phyloP scores from a whole-genome alignment of 2,797 vertebrate species.

The Graptemys geographica region DNA sequence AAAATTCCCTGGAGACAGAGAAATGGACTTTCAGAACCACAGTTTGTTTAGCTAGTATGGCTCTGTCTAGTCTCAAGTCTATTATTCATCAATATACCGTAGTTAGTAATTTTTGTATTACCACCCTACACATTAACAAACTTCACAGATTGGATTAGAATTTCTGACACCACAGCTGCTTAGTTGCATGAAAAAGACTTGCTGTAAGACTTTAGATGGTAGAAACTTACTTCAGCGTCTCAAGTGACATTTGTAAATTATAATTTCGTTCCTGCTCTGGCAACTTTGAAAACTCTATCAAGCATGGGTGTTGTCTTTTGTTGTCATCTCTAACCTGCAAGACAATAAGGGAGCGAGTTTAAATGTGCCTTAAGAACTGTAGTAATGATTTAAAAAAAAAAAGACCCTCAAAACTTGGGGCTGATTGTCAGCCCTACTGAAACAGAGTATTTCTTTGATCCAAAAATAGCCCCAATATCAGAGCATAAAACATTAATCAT shows the following conservation, averaged over 20 bases:
- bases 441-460: neutral
- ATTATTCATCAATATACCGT: neutral
- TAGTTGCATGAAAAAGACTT: neutral
- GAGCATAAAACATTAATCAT: neutral
- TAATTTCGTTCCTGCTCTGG: constrained; percentile 96
- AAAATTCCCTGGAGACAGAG: neutral
- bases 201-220: neutral
- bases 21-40: neutral
- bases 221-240: constrained; percentile 92
- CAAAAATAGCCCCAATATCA: neutral
- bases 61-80: neutral
- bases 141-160: neutral
- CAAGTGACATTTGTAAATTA: constrained; percentile 96
- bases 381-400: accelerated
- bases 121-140: neutral
- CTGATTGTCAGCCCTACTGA: neutral
- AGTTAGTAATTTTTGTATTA: neutral
- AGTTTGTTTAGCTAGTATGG: neutral
- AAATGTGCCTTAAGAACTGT: accelerated
- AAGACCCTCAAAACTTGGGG: neutral
- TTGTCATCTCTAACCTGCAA: constrained; percentile 94
- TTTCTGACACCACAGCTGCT: neutral
- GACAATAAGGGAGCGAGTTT: neutral
- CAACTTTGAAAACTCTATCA: constrained; percentile 94
- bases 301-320: constrained; percentile 94